Percentiles rank a stretch among this genome's conserved stretches.
Evolutionary conservation across 2,113 vertebrate genomes (phyloP).

Genomic region (Cichladusa arquata): DNA sequence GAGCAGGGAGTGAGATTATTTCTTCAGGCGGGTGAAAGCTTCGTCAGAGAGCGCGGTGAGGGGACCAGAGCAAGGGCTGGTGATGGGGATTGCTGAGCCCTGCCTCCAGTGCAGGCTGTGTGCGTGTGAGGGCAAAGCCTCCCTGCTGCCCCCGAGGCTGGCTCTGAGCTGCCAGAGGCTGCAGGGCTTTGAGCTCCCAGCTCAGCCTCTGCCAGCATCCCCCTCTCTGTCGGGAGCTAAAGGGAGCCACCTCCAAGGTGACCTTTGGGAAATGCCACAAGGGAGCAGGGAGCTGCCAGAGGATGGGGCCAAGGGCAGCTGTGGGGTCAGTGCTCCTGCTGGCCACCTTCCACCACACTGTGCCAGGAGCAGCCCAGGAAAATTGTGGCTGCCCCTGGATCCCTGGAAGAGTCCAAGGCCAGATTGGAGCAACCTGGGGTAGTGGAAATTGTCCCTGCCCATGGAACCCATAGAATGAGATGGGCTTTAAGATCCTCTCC

Average conservation of each 20-base stretch:
- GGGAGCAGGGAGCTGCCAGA: rapidly evolving
- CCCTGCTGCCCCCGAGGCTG: not conserved
- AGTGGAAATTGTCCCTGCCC: not conserved
- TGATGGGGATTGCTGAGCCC: not conserved
- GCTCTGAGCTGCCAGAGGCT: not conserved
- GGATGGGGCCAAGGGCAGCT: not conserved
- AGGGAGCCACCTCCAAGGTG: not conserved
- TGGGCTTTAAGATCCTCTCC: not conserved
- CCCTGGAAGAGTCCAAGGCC: not conserved
- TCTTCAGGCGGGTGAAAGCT: not conserved
- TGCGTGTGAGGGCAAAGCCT: not conserved
- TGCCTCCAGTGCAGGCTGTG: rapidly evolving
- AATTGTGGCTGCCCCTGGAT: rapidly evolving
- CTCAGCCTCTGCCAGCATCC: not conserved
- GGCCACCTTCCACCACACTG: not conserved
- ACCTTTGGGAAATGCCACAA: not conserved
- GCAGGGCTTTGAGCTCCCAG: not conserved
- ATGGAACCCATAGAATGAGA: not conserved
- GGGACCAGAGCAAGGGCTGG: not conserved
- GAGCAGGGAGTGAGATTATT: not conserved
- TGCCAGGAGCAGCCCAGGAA: not conserved
- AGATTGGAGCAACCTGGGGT: not conserved
- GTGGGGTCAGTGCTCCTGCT: rapidly evolving
- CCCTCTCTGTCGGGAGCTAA: rapidly evolving
- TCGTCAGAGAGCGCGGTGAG: not conserved